A percentile compares a stretch with the other conserved stretches of the same genome.
Evolutionary conservation across 1,140 invertebrate species (phyloP).

Genomic region (Bombyx mandarina): DNA sequence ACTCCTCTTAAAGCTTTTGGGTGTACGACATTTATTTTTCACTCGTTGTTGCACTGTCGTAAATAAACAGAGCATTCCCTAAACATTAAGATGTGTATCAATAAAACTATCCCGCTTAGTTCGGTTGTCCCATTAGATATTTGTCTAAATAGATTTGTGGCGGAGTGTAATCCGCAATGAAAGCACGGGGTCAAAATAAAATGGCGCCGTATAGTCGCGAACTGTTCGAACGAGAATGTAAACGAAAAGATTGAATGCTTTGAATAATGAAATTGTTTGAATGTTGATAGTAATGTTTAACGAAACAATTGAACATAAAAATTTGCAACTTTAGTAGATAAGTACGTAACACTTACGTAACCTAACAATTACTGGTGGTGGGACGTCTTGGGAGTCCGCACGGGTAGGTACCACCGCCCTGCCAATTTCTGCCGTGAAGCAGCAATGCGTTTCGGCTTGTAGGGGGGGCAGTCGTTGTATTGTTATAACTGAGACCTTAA

Average conservation of each 20-base stretch:
- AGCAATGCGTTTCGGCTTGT: too few species aligned
- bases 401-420: too few species aligned
- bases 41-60: neutral
- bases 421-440: too few species aligned
- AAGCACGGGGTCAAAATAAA: constrained; percentile 13
- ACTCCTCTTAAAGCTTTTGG: too few species aligned
- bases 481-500: too few species aligned
- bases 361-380: too few species aligned
- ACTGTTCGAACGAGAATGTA: constrained; percentile 10
- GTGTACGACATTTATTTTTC: neutral
- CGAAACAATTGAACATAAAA: too few species aligned
- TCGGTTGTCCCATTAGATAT: constrained; percentile 4
- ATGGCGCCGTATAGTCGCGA: constrained; percentile 27
- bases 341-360: too few species aligned
- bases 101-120: constrained; percentile 6
- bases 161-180: neutral
- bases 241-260: neutral
- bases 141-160: constrained; percentile 10
- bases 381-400: too few species aligned
- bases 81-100: constrained; percentile 4
- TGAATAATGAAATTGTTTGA: neutral
- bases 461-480: too few species aligned
- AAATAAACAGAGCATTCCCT: too few species aligned
- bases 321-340: too few species aligned
- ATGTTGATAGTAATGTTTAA: neutral